Evolutionary conservation across 35 echinoderm and acorn worm genomes (phyloP).

Genomic region (Ophioderma brevispina): DNA sequence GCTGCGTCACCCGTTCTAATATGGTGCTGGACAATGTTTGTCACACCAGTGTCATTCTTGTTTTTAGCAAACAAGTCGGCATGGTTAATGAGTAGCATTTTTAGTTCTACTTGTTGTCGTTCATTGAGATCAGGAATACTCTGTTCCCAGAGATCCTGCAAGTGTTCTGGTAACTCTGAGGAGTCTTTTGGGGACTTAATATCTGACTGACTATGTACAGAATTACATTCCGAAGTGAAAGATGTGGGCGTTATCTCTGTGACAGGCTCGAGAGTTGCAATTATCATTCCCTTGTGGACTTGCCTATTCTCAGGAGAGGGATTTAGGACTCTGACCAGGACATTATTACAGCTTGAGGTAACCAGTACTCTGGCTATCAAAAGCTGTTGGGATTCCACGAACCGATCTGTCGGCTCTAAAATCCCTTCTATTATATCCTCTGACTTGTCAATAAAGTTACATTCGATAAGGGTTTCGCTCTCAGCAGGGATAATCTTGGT

Average conservation of each 20-base stretch:
- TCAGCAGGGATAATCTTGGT: not conserved
- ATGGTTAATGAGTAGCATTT: slow-evolving; percentile 22
- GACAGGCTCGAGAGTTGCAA: not conserved
- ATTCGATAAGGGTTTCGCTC: not conserved
- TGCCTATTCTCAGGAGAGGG: not conserved
- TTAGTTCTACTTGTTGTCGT: not conserved
- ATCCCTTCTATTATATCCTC: not conserved
- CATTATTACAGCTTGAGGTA: not conserved
- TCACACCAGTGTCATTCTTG: slow-evolving; percentile 44
- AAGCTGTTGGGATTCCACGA: not conserved
- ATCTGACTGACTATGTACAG: not conserved
- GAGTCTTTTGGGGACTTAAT: no score
- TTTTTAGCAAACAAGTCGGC: slow-evolving; percentile 47
- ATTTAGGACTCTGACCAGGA: not conserved
- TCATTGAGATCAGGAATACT: not conserved
- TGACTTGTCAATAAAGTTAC: not conserved
- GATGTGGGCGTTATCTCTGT: not conserved
- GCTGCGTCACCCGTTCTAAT: slow-evolving; percentile 32
- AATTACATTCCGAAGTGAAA: not conserved
- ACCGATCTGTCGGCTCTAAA: not conserved
- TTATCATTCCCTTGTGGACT: not conserved
- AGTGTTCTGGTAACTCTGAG: slow-evolving; percentile 10
- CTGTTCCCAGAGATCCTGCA: not conserved
- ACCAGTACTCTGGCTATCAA: not conserved
- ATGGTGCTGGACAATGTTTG: slow-evolving; percentile 40